These are phyloP conservation scores for Rhopalosiphum maidis DNA, from an alignment of 1,140 invertebrate genomes.

Conservation along the genomic window DNA sequence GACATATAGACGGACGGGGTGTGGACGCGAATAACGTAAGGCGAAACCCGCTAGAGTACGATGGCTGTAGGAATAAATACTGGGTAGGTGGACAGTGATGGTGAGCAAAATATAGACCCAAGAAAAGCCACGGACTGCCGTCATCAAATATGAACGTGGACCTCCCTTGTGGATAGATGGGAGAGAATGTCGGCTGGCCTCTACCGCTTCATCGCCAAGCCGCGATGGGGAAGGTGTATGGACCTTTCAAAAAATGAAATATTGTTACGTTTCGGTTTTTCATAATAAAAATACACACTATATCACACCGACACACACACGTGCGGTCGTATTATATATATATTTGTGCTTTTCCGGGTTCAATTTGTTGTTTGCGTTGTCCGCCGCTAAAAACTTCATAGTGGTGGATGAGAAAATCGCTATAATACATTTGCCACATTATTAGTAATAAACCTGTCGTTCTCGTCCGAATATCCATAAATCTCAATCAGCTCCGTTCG, in stretches of 20 bases:
- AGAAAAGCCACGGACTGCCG: constrained; percentile 25
- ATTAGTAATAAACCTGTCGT: constrained; percentile 56
- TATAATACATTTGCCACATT: constrained; percentile 52
- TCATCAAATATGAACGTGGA: constrained; percentile 28
- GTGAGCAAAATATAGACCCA: not conserved
- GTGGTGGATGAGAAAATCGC: constrained; percentile 47
- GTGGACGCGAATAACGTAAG: not conserved
- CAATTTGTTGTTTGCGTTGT: constrained; percentile 47
- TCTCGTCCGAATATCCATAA: constrained; percentile 25
- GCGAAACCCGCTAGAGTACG: not conserved
- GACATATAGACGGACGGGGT: not conserved
- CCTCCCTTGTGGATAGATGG: not conserved
- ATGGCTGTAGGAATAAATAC: not conserved
- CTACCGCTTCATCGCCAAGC: not conserved
- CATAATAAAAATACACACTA: constrained; percentile 39
- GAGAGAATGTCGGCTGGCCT: no score
- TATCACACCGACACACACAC: not conserved
- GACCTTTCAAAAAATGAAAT: constrained; percentile 55
- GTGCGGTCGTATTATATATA: not conserved
- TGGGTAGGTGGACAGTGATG: not conserved
- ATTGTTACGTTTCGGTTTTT: constrained; percentile 53
- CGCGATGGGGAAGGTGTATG: no score
- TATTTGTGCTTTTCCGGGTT: constrained; percentile 17
- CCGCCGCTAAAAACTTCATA: constrained; percentile 1
- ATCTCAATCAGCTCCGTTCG: constrained; percentile 32